Percentiles rank a stretch among this genome's conserved stretches.
Conservation (phyloP, 2,113 vertebrate species). For the Rhineura floridana region DNA sequence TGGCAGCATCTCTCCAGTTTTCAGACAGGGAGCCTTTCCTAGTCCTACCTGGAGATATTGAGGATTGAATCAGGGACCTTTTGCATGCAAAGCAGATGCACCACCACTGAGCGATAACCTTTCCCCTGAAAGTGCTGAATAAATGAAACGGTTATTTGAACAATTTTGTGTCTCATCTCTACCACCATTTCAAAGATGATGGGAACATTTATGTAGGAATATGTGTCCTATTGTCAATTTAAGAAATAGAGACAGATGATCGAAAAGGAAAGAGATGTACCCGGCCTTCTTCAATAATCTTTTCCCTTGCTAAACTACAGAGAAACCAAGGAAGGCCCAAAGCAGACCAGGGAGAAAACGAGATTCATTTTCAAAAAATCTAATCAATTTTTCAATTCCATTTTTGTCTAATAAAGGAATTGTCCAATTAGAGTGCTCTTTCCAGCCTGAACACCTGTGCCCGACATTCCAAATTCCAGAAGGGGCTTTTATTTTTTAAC, state of each 20-base stretch:
- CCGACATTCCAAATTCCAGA: constrained; percentile 50
- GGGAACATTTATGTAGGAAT: not conserved
- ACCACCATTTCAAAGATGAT: not conserved
- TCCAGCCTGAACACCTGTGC: constrained; percentile 68
- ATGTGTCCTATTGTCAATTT: not conserved
- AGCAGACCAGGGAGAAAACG: constrained; percentile 49
- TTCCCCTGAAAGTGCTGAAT: too few relatives aligned
- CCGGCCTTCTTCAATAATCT: accelerated
- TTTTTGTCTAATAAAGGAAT: constrained; percentile 74
- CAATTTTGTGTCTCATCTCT: not conserved
- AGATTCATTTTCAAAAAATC: constrained; percentile 63
- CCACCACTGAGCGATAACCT: too few relatives aligned
- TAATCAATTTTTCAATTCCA: constrained; percentile 72
- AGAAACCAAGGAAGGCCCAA: constrained; percentile 49
- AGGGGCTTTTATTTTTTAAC: constrained; percentile 67
- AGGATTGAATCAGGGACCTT: too few relatives aligned
- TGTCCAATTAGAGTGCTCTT: constrained; percentile 64
- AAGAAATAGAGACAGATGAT: not conserved
- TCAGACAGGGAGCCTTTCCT: too few relatives aligned
- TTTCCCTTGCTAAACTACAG: constrained; percentile 40
- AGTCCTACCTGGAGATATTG: too few relatives aligned
- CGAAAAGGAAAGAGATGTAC: not conserved
- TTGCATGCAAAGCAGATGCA: too few relatives aligned
- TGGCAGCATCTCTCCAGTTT: too few relatives aligned
- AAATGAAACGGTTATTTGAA: not conserved